These are phyloP conservation scores for Danaus melanippus DNA, from an alignment of 1,140 invertebrate genomes.

Conservation along the genomic window DNA sequence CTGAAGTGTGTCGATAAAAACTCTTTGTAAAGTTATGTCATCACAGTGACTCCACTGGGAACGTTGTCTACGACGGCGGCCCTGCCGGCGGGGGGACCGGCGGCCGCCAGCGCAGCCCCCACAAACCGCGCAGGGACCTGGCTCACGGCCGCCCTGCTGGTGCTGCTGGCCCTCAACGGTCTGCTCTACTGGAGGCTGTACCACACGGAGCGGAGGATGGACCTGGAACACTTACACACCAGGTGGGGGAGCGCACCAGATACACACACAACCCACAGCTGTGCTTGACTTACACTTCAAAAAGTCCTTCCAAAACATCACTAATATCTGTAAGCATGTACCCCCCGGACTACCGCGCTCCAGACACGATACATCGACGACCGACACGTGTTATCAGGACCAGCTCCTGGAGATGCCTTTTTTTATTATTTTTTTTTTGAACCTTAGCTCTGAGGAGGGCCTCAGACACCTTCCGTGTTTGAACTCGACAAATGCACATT, in stretches of 20 bases:
- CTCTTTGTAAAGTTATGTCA: not conserved
- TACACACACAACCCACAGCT: no score
- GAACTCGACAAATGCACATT: no score
- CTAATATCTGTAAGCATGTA: no score
- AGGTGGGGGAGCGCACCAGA: slow-evolving; percentile 40
- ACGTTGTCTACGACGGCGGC: not conserved
- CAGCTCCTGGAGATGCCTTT: no score
- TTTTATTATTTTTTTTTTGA: no score
- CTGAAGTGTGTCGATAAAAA: not conserved
- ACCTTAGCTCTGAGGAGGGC: no score
- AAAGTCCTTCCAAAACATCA: no score
- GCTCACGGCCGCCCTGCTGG: slow-evolving; percentile 73
- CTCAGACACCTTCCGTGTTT: no score
- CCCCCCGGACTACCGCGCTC: no score
- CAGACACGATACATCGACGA: no score
- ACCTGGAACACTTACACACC: slow-evolving; percentile 71
- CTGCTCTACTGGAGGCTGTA: slow-evolving; percentile 86
- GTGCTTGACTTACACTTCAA: no score
- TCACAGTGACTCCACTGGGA: not conserved
- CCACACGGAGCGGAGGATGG: slow-evolving; percentile 75
- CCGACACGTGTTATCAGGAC: no score
- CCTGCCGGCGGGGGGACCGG: not conserved
- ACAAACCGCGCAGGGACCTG: slow-evolving; percentile 15
- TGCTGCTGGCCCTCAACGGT: slow-evolving; percentile 83
- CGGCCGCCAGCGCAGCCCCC: slow-evolving; percentile 1